Percentiles rank a stretch among this genome's conserved stretches.
Conservation (phyloP, 2,888 invertebrate genomes). For the Caenorhabditis zanzibari region DNA sequence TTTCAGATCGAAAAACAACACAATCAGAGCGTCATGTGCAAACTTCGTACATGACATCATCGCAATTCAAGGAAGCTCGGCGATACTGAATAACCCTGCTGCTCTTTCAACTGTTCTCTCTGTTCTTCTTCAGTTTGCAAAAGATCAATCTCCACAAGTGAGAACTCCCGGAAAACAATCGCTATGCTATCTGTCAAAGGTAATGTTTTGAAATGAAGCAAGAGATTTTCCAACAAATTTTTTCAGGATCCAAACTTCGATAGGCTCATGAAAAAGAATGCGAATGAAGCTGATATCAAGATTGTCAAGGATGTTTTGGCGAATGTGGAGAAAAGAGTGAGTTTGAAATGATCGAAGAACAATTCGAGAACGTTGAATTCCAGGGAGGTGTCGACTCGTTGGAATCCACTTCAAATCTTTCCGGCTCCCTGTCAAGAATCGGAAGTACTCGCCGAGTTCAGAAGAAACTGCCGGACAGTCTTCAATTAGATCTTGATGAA, state of each 20-base stretch:
- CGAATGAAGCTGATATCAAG: constrained; percentile 64
- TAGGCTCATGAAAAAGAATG: constrained; percentile 69
- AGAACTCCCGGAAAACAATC: constrained; percentile 69
- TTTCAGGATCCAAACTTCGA: constrained; percentile 71
- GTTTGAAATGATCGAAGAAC: background rate
- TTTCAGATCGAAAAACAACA: constrained; percentile 90
- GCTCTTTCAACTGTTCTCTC: constrained; percentile 60
- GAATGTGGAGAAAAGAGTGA: constrained; percentile 70
- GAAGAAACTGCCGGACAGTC: constrained; percentile 71
- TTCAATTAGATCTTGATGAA: constrained; percentile 74
- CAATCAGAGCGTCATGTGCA: constrained; percentile 91
- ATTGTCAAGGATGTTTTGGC: constrained; percentile 68
- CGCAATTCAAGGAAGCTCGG: constrained; percentile 89
- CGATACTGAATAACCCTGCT: constrained; percentile 79
- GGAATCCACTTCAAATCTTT: constrained; percentile 62
- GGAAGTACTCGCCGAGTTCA: constrained; percentile 68
- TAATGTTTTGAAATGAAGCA: background rate
- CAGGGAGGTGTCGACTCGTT: constrained; percentile 70
- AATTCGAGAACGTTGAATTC: background rate
- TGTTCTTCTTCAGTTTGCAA: constrained; percentile 66
- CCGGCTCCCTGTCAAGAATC: constrained; percentile 63
- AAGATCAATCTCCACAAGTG: constrained; percentile 72
- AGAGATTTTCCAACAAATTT: background rate
- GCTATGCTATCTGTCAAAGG: constrained; percentile 67
- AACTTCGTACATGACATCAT: constrained; percentile 87